A percentile compares a stretch with the other conserved stretches of the same genome.
phyloP scores from a whole-genome alignment of 2,888 invertebrate genomes.

The Teleiodes luculella region DNA sequence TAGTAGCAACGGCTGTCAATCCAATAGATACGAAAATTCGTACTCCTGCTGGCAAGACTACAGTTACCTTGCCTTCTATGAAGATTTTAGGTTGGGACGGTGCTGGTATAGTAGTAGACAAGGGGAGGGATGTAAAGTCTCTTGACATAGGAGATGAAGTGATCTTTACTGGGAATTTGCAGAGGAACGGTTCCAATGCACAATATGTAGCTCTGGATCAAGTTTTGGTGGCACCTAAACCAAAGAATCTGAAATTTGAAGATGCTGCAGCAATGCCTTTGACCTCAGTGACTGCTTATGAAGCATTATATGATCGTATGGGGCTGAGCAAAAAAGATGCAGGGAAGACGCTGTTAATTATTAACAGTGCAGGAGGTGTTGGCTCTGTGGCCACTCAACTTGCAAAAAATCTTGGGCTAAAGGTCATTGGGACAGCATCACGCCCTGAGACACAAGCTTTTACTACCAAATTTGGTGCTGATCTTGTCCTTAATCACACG shows the following conservation, averaged over 20 bases:
- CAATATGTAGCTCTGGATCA: constrained; percentile 59
- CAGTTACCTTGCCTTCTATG: constrained; percentile 34
- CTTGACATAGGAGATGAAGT: constrained; percentile 64
- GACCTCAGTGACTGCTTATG: constrained; percentile 58
- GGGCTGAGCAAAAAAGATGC: constrained; percentile 55
- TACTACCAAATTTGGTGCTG: constrained; percentile 48
- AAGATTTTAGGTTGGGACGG: constrained; percentile 67
- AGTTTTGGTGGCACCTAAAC: constrained; percentile 52
- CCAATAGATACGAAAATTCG: constrained; percentile 63
- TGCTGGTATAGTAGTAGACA: constrained; percentile 55
- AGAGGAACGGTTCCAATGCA: constrained; percentile 59
- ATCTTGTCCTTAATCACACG: constrained; percentile 57
- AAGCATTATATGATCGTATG: constrained; percentile 56
- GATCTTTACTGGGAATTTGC: constrained; percentile 56
- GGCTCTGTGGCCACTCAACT: constrained; percentile 63
- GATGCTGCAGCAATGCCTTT: constrained; percentile 68
- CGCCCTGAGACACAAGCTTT: constrained; percentile 52
- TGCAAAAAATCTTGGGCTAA: constrained; percentile 54
- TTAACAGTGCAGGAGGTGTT: constrained; percentile 68
- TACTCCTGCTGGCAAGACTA: constrained; percentile 55
- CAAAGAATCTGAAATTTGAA: constrained; percentile 57
- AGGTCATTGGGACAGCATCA: constrained; percentile 66
- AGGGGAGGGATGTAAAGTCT: constrained; percentile 43
- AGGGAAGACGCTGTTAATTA: constrained; percentile 56
- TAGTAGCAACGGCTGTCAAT: constrained; percentile 62